Conservation (phyloP, 2,113 vertebrate species). For the Catharus minimus region DNA sequence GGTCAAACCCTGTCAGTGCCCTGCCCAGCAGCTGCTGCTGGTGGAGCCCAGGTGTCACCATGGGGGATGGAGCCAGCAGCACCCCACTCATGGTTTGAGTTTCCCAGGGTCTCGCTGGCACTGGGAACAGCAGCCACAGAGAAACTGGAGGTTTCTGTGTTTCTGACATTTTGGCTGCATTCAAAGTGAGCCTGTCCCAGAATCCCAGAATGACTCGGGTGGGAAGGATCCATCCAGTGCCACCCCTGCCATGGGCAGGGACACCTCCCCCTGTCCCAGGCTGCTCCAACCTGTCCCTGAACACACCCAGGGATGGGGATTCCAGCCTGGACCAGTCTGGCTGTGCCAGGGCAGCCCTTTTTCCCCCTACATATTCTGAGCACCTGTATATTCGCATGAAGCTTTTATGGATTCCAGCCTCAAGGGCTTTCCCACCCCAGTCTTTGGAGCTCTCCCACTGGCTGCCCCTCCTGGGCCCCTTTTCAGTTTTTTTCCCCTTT, state of each 20-base stretch:
- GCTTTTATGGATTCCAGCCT: background rate
- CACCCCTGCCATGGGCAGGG: background rate
- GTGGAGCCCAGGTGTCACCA: rapidly evolving
- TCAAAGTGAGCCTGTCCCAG: background rate
- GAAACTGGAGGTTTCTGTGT: rapidly evolving
- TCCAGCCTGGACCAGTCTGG: background rate
- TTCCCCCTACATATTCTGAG: rapidly evolving
- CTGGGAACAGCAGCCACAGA: background rate
- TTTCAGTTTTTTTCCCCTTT: rapidly evolving
- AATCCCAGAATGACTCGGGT: too few relatives aligned
- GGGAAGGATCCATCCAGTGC: background rate
- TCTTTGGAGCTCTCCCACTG: background rate
- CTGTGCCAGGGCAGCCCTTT: background rate
- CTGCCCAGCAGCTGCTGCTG: background rate
- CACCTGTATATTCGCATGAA: rapidly evolving
- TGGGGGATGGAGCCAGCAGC: background rate
- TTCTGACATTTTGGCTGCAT: background rate
- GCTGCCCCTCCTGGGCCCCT: background rate
- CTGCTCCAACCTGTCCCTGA: background rate
- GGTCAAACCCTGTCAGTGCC: rapidly evolving
- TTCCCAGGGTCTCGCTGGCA: background rate
- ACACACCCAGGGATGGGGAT: background rate
- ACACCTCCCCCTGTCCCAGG: background rate
- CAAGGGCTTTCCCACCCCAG: rapidly evolving
- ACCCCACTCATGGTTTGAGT: rapidly evolving